Evolutionary conservation across 1,140 invertebrate genomes (phyloP).

Genomic region (Nephila pilipes): DNA sequence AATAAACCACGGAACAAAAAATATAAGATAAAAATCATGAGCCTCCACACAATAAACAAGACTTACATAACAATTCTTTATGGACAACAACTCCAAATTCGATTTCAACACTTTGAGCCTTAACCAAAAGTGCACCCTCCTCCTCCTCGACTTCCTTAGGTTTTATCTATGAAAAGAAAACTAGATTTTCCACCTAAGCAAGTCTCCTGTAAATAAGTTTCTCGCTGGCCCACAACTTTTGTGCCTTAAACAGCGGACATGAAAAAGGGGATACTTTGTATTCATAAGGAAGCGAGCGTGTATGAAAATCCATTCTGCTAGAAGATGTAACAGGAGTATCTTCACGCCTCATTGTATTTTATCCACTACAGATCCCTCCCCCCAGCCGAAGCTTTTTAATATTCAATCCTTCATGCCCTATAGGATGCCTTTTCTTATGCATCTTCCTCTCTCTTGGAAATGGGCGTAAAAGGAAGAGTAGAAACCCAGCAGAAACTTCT

Average conservation of each 20-base stretch:
- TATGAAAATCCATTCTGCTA: constrained; percentile 28
- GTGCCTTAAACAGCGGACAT: constrained; percentile 6
- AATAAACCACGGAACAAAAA: too few species aligned
- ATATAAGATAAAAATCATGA: too few species aligned
- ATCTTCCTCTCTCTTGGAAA: not conserved
- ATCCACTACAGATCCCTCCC: not conserved
- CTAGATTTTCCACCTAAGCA: constrained; percentile 3
- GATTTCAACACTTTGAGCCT: not conserved
- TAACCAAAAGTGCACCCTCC: not conserved
- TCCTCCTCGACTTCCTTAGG: not conserved
- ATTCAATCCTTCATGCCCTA: constrained; percentile 48
- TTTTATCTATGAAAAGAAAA: not conserved
- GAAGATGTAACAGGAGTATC: not conserved
- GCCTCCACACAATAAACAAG: too few species aligned
- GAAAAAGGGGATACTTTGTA: constrained; percentile 16
- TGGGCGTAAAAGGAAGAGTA: not conserved
- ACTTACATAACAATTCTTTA: too few species aligned
- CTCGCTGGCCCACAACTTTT: not conserved
- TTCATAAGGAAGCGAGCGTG: constrained; percentile 9
- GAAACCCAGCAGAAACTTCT: not conserved
- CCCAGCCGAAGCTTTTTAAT: constrained; percentile 21
- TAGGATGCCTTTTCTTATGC: constrained; percentile 13
- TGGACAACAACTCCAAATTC: not conserved
- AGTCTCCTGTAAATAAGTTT: constrained; percentile 21
- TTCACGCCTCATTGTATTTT: constrained; percentile 59